These are phyloP conservation scores for Calyptommatus sinebrachiatus DNA, from an alignment of 2,113 vertebrate genomes.

Conservation along the genomic window DNA sequence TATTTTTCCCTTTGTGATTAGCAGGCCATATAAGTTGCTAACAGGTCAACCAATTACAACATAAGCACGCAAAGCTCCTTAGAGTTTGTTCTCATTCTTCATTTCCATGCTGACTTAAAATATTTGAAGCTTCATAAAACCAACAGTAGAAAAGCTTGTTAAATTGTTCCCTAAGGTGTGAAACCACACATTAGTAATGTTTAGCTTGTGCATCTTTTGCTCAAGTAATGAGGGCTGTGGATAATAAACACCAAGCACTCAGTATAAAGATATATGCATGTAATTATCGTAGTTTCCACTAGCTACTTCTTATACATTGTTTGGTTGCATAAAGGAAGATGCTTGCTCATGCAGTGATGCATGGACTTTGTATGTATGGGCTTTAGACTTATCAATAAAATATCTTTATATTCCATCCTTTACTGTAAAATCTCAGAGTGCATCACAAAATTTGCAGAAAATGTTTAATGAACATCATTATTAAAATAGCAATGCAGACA, in stretches of 20 bases:
- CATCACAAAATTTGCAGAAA: no score
- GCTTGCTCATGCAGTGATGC: neutral
- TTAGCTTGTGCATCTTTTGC: neutral
- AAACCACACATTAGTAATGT: neutral
- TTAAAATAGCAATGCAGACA: no score
- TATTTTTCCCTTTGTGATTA: neutral
- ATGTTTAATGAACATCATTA: no score
- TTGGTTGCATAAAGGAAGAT: neutral
- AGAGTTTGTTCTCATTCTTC: neutral
- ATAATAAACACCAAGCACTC: neutral
- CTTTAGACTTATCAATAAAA: no score
- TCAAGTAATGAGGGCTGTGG: slow-evolving; percentile 22
- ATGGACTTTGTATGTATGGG: neutral
- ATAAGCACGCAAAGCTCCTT: neutral
- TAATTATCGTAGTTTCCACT: neutral
- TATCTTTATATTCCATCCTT: no score
- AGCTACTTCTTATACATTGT: neutral
- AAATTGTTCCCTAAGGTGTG: slow-evolving; percentile 7
- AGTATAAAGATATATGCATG: neutral
- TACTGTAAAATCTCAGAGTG: no score
- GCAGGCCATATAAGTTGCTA: neutral
- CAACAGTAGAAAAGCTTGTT: neutral
- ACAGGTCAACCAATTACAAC: slow-evolving; percentile 1
- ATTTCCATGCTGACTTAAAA: neutral
- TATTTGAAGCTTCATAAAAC: neutral